Base-by-base conservation (phyloP, 1,140 invertebrate species). In the Drosophila obscura region DNA sequence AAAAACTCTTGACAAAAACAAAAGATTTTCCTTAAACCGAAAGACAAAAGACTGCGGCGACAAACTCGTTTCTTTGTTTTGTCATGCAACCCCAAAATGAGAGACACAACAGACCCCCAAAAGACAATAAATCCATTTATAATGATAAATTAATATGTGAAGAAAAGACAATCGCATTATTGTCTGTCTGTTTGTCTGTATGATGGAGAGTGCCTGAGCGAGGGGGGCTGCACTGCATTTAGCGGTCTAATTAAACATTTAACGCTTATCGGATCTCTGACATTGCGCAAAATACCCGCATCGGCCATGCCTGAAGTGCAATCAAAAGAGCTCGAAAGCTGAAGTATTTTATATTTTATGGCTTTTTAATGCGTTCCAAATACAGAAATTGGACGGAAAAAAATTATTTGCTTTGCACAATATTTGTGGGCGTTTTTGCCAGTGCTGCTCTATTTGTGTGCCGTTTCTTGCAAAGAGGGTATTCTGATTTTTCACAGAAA, bases 141-240 rank as follows among this genome's bases (percentile, higher is more conserved):
- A 73, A 65, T 81, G 82, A 87, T 87, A 79, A 75, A 87, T 87
- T 82, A 82, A 82, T 88, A 87, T 79, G 75, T 73, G 44, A 64
- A 73, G 35, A 75, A 69, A 63, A 53, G 48, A 41, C 82, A 78
- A 85, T 76, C 60, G 60, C 31, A 35, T 49, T 69, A 57, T 69
- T 69, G 64, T 69, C 35, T 39, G 15, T 16, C 28, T 28, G 28
- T 7, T 0, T 35, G 22, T 22, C 22, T 11, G 9, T 35, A 11
- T 9, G 31, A 35, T 35, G 31, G 24, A 8, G 13, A 19, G 16
- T 9, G 2, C 35, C 35, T 5, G 9, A 5, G 52, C 15, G 16
- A 2, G 66, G 58, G 51, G 68, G 58, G 31, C 7, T 28, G 35
- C 35, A 39, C 44, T 62, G 57, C 75, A 82, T 75, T 85, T 88